These are phyloP conservation scores for Venustoraphidia nigricollis DNA, from an alignment of 2,888 invertebrate genomes.

Conservation along the genomic window DNA sequence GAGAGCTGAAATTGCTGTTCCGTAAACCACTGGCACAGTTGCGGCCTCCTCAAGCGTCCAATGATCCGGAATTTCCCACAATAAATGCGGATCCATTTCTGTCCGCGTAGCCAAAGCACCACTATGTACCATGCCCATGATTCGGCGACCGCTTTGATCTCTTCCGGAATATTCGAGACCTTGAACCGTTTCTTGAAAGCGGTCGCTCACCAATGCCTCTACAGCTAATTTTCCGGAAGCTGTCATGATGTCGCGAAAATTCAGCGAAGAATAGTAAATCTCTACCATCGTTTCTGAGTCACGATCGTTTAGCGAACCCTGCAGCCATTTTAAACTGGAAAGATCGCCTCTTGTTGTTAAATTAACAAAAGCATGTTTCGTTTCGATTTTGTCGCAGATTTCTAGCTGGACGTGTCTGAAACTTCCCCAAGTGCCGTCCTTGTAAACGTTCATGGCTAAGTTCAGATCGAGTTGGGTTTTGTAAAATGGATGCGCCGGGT, in stretches of 20 bases:
- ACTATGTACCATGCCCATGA: constrained; percentile 47
- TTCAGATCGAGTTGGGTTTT: too few relatives aligned
- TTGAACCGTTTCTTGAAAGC: constrained; percentile 49
- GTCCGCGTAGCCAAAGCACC: constrained; percentile 45
- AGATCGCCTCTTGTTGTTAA: constrained; percentile 67
- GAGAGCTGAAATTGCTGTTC: constrained; percentile 22
- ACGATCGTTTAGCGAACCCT: constrained; percentile 36
- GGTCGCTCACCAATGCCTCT: constrained; percentile 44
- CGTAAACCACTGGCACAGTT: constrained; percentile 61
- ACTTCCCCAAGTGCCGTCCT: too few relatives aligned
- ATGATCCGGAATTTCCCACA: constrained; percentile 51
- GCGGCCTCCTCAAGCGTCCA: constrained; percentile 64
- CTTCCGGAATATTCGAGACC: constrained; percentile 56
- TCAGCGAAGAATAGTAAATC: constrained; percentile 65
- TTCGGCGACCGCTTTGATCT: constrained; percentile 34
- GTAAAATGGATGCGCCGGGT: too few relatives aligned
- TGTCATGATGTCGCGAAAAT: constrained; percentile 91
- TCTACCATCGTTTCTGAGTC: constrained; percentile 38
- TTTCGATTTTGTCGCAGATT: constrained; percentile 19
- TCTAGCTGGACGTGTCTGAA: too few relatives aligned
- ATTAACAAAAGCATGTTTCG: constrained; percentile 59
- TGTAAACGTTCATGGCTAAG: too few relatives aligned
- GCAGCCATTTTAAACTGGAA: constrained; percentile 65
- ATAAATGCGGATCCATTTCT: constrained; percentile 33
- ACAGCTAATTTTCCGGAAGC: constrained; percentile 78